Conservation (phyloP, 2,797 vertebrate genomes). For the Graptemys geographica region DNA sequence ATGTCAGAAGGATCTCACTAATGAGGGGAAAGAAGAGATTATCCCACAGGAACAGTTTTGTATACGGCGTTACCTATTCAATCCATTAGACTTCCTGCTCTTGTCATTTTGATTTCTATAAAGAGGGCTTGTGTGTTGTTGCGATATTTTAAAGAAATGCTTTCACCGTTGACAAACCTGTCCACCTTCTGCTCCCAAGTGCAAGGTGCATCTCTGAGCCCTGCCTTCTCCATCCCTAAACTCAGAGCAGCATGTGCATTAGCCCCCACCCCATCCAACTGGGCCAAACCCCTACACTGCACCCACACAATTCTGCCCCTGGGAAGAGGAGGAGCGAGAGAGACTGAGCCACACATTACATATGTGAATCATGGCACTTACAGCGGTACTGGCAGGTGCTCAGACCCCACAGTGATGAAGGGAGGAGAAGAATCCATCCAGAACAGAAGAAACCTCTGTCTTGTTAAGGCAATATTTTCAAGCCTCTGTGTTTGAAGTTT, state of each 20-base stretch:
- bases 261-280: background rate
- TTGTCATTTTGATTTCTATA: background rate
- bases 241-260: background rate
- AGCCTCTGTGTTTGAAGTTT: background rate
- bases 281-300: background rate
- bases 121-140: background rate
- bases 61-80: background rate
- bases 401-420: background rate
- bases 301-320: background rate
- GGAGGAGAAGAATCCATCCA: background rate
- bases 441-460: background rate
- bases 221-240: background rate
- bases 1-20: background rate
- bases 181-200: background rate
- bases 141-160: background rate
- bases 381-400: background rate
- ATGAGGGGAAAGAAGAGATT: background rate
- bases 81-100: background rate
- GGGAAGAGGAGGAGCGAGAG: background rate
- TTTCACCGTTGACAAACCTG: slow-evolving; percentile 14
- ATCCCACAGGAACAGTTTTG: background rate
- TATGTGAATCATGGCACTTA: background rate
- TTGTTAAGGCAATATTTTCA: background rate
- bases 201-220: background rate
- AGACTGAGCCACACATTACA: background rate